Evolutionary conservation across 2,888 invertebrate species (phyloP).

Genomic region (Phortica magna): DNA sequence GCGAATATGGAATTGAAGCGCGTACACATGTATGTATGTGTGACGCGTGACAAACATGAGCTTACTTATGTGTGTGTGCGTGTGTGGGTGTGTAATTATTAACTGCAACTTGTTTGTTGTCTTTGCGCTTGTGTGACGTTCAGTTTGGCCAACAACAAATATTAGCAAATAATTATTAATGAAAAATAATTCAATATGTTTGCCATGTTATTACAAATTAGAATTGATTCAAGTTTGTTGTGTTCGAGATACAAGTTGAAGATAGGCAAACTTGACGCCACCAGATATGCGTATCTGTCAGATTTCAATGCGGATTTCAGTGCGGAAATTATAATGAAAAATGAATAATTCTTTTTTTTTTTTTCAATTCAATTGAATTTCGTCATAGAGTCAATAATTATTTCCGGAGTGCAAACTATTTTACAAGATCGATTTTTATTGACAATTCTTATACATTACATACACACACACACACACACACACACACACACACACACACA

Average conservation of each 20-base stretch:
- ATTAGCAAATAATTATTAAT: neutral
- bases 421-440: neutral
- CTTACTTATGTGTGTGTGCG: neutral
- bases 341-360: neutral
- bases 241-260: neutral
- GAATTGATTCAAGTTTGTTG: slow-evolving; percentile 6
- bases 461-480: neutral
- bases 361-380: neutral
- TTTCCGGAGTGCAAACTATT: slow-evolving; percentile 4
- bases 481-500: no score
- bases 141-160: neutral
- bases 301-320: neutral
- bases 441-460: neutral
- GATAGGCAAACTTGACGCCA: slow-evolving; percentile 2
- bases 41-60: neutral
- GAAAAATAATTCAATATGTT: slow-evolving; percentile 1
- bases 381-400: neutral
- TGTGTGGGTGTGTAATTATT: slow-evolving; percentile 20
- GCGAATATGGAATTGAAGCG: no score
- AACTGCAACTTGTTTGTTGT: slow-evolving; percentile 18
- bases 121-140: neutral
- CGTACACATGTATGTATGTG: neutral
- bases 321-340: neutral
- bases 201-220: slow-evolving; percentile 21
- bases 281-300: neutral